Base-by-base conservation (phyloP, 2,888 invertebrate species). In the Phalera bucephala region DNA sequence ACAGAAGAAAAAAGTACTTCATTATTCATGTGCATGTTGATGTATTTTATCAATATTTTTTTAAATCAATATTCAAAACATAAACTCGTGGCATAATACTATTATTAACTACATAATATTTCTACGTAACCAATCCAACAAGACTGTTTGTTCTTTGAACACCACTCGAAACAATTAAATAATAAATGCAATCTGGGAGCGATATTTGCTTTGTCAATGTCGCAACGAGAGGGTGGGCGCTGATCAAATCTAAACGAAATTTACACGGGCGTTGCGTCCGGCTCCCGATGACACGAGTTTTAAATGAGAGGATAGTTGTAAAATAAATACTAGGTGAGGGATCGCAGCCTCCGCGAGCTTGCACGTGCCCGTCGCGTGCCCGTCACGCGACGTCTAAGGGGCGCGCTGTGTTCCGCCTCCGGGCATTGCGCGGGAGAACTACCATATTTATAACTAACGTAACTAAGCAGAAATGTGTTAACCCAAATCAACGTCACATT, bases 221-320 rank as follows among this genome's bases (percentile, higher is more conserved):
- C 71, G 43, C 51, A 41, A 63, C 58, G 57, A 54, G 71, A 71
- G 74, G 70, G 67, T 59, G 59, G 44, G 39, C 28, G 48, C 64
- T 71, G 83, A 82, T 86, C 75, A 80, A 82, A 87, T 85, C 80
- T 78, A 83, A 87, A 85, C 82, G 78, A 70, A 78, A 77, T 82
- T 79, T 71, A 66, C 74, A 64, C 68, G 72, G 59, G 76, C 69
- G 72, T 72, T 69, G 67, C 63, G 63, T 66, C 58, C 48, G 17
- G 17, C 17, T 5, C 17, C 3, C 17, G 75, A 77, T 80, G 82
- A 83, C 84, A 84, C 77, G 77, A 76, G 76, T 54, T 72, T 71
- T 72, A 72, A 82, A 80, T 64, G 73, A 74, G 81, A 84, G 79
- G 81, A 81, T 78, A 80, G 82, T 82, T 71, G 80, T 66, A 83